Conservation (phyloP, 2,888 invertebrate species). For the Octonoba sinensis region DNA sequence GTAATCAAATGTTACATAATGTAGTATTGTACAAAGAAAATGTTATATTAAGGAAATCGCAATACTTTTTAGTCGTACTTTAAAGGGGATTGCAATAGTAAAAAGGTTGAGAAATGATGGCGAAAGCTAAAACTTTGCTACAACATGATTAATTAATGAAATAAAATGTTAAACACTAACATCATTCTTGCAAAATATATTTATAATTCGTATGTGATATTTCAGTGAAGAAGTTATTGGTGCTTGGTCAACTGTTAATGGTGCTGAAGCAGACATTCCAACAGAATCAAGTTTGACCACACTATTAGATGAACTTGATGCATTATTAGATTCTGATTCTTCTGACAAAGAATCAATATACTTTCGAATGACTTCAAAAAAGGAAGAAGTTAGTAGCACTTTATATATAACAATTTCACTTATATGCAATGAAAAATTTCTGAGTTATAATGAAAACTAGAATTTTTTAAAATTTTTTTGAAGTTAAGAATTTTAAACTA, state of each 20-base stretch:
- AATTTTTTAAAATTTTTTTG: neutral
- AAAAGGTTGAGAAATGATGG: no score
- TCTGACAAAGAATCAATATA: slow-evolving; percentile 70
- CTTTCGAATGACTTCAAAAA: slow-evolving; percentile 68
- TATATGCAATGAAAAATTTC: neutral
- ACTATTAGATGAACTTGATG: slow-evolving; percentile 69
- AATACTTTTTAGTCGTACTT: no score
- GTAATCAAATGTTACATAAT: no score
- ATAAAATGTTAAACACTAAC: no score
- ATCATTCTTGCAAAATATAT: no score
- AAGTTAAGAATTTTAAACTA: neutral
- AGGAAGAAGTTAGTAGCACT: slow-evolving; percentile 68
- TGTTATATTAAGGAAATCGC: no score
- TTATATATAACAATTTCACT: no score
- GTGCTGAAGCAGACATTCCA: slow-evolving; percentile 35
- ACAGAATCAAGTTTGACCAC: slow-evolving; percentile 30
- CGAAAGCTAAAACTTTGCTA: no score
- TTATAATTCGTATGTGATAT: neutral
- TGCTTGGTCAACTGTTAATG: slow-evolving; percentile 60
- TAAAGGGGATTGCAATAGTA: no score
- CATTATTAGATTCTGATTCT: slow-evolving; percentile 70
- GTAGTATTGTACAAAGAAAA: no score
- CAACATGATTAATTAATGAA: no score
- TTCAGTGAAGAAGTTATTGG: slow-evolving; percentile 56
- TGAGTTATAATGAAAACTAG: no score